A percentile compares a stretch with the other conserved stretches of the same genome.
Evolutionary conservation across 2,113 vertebrate species (phyloP).

Genomic region (Mungos mungo): DNA sequence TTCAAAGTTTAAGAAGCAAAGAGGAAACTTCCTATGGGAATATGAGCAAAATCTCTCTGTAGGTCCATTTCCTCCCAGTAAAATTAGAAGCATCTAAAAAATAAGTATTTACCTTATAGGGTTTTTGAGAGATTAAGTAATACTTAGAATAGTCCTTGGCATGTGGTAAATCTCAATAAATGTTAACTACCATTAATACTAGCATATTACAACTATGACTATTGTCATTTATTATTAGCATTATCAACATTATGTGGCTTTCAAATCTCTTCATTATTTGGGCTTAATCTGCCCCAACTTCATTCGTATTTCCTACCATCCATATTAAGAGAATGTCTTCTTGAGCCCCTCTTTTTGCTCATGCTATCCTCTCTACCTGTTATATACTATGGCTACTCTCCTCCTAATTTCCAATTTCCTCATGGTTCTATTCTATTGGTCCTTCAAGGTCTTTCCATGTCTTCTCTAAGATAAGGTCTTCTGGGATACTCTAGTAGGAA

Average conservation of each 20-base stretch:
- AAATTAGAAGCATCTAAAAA: not conserved
- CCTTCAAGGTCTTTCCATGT: not conserved
- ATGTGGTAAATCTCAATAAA: not conserved
- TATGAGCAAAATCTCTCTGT: not conserved
- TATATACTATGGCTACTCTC: not conserved
- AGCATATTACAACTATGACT: not conserved
- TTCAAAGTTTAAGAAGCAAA: constrained; percentile 20
- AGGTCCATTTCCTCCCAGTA: not conserved
- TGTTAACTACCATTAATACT: not conserved
- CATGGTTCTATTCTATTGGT: not conserved
- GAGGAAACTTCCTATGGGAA: not conserved
- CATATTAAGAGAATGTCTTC: not conserved
- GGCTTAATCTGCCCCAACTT: not conserved
- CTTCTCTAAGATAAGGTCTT: not conserved
- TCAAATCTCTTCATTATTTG: not conserved
- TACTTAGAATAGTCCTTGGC: not conserved
- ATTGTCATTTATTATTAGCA: not conserved
- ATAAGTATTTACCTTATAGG: not conserved
- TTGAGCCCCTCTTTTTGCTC: not conserved
- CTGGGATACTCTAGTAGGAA: not conserved
- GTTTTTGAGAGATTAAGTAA: not conserved
- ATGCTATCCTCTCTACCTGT: not conserved
- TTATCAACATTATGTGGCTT: not conserved
- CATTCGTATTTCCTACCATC: not conserved
- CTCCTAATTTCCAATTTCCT: not conserved